Conservation (phyloP, 2,888 invertebrate genomes). For the Calameuta filiformis region DNA sequence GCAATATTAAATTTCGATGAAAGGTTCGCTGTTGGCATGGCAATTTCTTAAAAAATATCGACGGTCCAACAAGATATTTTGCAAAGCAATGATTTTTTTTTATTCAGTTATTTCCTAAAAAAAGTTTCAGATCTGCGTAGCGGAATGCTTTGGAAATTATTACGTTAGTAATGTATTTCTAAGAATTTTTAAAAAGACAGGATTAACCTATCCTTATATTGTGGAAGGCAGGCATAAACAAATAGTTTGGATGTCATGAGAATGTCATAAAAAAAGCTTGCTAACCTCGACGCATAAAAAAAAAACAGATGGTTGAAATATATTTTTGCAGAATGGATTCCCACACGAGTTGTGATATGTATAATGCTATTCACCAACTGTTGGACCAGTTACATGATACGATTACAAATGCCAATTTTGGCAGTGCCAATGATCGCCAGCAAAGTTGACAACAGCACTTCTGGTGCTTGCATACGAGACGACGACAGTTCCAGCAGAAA, state of each 20-base stretch:
- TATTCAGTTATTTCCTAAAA: background rate
- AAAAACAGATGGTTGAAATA: too few relatives aligned
- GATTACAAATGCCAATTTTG: constrained; percentile 79
- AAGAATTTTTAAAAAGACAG: too few relatives aligned
- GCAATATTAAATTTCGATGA: too few relatives aligned
- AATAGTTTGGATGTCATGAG: too few relatives aligned
- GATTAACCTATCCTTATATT: background rate
- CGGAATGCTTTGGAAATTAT: constrained; percentile 15
- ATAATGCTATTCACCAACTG: constrained; percentile 81
- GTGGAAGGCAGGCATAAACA: too few relatives aligned
- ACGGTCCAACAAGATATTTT: constrained; percentile 2
- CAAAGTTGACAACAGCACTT: constrained; percentile 6
- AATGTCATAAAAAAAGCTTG: too few relatives aligned
- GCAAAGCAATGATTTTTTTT: background rate
- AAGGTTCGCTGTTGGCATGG: constrained; percentile 7
- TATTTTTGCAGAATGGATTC: constrained; percentile 64
- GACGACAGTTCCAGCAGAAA: background rate
- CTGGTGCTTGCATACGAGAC: constrained; percentile 26
- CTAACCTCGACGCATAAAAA: too few relatives aligned
- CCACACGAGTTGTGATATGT: constrained; percentile 70
- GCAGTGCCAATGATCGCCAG: constrained; percentile 54
- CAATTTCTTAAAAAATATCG: background rate
- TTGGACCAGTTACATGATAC: constrained; percentile 78
- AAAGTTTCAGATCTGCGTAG: too few relatives aligned
- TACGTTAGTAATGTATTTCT: constrained; percentile 16